phyloP scores from a whole-genome alignment of 2,888 invertebrate species.

The Acanthopleura granulata region DNA sequence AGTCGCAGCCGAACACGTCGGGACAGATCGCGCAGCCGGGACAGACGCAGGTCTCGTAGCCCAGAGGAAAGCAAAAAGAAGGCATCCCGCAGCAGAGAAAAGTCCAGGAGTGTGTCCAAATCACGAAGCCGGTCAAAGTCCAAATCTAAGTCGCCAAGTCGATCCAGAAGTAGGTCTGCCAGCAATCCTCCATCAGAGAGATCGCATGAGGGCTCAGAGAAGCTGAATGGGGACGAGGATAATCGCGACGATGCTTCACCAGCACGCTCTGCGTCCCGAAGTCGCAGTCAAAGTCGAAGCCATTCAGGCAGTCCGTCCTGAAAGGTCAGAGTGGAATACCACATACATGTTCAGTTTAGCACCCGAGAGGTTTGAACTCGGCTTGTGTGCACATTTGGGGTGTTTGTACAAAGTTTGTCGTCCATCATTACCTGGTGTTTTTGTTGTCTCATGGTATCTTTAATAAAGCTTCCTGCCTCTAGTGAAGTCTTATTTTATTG shows the following conservation, averaged over 20 bases:
- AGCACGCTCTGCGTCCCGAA: not conserved
- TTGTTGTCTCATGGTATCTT: too few species aligned
- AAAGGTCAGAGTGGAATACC: not conserved
- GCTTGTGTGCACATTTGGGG: too few species aligned
- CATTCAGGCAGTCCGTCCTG: conserved; percentile 16
- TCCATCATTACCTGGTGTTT: too few species aligned
- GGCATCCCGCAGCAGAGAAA: not conserved
- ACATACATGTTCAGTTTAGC: too few species aligned
- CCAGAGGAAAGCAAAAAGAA: conserved; percentile 22
- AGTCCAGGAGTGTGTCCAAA: conserved; percentile 19
- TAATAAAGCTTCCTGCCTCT: too few species aligned
- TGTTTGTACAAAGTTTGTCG: too few species aligned
- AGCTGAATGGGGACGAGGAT: conserved; percentile 23
- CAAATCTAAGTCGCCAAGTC: conserved; percentile 22
- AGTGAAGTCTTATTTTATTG: too few species aligned
- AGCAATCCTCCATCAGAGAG: conserved; percentile 3
- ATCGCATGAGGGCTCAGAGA: not conserved
- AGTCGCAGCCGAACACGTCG: conserved; percentile 24
- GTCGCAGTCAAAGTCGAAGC: conserved; percentile 17
- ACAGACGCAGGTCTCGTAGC: conserved; percentile 25
- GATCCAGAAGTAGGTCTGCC: conserved; percentile 21
- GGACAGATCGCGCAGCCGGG: conserved; percentile 22
- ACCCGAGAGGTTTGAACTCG: too few species aligned
- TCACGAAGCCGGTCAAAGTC: conserved; percentile 22
- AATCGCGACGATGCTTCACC: conserved; percentile 2